Evolutionary conservation across 2,113 vertebrate species (phyloP), one percentile per base, ranked within the genome.

Genomic region (Oncorhynchus masou): DNA sequence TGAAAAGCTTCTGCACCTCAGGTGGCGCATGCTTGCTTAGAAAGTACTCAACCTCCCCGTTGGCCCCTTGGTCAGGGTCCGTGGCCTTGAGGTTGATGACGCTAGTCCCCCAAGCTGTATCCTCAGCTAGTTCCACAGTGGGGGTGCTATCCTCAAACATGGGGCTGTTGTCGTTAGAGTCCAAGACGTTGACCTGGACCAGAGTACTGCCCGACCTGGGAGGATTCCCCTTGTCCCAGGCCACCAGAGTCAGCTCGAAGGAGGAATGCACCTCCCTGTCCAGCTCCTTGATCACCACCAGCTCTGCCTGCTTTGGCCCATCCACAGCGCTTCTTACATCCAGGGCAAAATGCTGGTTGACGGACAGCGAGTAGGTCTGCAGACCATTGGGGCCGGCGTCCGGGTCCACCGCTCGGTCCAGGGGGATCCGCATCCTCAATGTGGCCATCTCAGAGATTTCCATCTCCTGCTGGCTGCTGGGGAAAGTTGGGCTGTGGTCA

Each of bases 151-250:
- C 92, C 54, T 94, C 93, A 86, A 98, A 98, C 2, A 90, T n/a
- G 0, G 96, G 97, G 73, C 95, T 98, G 75, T 99, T 98, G 75
- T 98, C 97, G 0, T 99, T 98, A 39, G 97, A 97, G 84, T 99
- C 97, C 0, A 96, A 88, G 39, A 98, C 93, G 0, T 89, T 95
- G 69, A 99, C 92, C 73, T 86, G 93, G 24, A 99, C 87, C 75
- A 94, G 84, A 29, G 94, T 93, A 0, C 93, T 96, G 12, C 96
- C 96, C 48, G 96, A 96, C 81, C 89, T 93, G 0, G 94, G 95
- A 0, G 95, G 96, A 19, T 90, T 89, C 39, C 97, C 97, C 0
- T 94, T 95, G 74, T 99, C 97, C 24, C 92, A 94, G 3, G 97
- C 97, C 0, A 90, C 90, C 79, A 99, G 76, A 3, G 89, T 91